These are phyloP conservation scores for Scaptomyza flava DNA, from an alignment of 2,888 invertebrate genomes.

Conservation along the genomic window DNA sequence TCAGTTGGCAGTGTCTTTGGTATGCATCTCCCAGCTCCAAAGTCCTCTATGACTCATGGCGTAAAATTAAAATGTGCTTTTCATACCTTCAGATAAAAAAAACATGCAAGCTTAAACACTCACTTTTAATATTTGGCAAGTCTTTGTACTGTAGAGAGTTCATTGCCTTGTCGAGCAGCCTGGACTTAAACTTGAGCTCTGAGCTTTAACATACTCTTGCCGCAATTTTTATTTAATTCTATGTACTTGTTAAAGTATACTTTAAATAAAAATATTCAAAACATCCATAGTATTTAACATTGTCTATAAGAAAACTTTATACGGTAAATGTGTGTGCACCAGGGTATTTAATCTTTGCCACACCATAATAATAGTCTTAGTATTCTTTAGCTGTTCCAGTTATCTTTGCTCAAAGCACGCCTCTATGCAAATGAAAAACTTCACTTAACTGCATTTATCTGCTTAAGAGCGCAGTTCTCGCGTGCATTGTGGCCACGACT, in stretches of 20 bases:
- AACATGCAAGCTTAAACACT: conserved; percentile 4
- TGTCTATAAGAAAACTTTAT: not conserved
- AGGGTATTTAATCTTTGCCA: conserved; percentile 3
- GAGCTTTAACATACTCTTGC: not conserved
- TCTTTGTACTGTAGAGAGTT: not conserved
- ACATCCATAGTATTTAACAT: not conserved
- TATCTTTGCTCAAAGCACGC: conserved; percentile 32
- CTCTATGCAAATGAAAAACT: conserved; percentile 58
- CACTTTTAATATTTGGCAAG: not conserved
- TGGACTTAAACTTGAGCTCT: not conserved
- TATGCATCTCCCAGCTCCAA: conserved; percentile 23
- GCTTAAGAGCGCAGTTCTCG: conserved; percentile 27
- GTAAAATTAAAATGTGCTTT: conserved; percentile 67
- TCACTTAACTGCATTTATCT: conserved; percentile 57
- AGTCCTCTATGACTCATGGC: conserved; percentile 52
- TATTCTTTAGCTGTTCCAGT: not conserved
- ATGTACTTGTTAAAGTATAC: too few species aligned
- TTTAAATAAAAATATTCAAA: too few species aligned
- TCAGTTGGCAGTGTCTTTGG: conserved; percentile 18
- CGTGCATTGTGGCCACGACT: conserved; percentile 25
- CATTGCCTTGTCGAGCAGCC: not conserved
- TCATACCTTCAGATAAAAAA: conserved; percentile 24
- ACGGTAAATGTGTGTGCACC: not conserved
- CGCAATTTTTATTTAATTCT: too few species aligned
- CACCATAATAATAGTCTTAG: not conserved